phyloP scores from a whole-genome alignment of 2,888 invertebrate genomes.

The Monoplex corrugatus region DNA sequence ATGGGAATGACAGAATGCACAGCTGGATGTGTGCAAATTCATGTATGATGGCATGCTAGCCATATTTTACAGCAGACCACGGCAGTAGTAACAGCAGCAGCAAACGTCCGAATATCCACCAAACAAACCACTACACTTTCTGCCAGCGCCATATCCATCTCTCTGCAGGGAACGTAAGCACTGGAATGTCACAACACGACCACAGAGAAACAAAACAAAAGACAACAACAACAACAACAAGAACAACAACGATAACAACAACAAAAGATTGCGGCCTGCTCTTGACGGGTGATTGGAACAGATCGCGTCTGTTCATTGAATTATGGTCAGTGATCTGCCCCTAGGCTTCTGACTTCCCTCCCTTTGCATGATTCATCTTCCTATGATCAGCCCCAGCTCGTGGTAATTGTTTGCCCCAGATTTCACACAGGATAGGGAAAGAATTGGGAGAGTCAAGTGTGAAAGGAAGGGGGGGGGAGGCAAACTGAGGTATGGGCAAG shows the following conservation, averaged over 20 bases:
- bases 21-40: no score
- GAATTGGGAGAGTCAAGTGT: no score
- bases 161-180: neutral
- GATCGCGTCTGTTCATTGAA: neutral
- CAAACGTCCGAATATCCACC: no score
- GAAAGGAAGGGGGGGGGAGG: neutral
- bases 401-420: neutral
- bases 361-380: conserved; percentile 12
- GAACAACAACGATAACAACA: no score
- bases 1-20: no score
- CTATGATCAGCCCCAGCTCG: neutral
- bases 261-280: neutral
- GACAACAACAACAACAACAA: no score
- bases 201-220: neutral
- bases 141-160: neutral
- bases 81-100: no score
- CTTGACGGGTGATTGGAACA: neutral
- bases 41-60: no score
- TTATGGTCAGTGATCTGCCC: conserved; percentile 29
- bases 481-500: neutral
- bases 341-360: neutral
- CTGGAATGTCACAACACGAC: neutral
- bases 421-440: neutral
- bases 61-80: no score
- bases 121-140: no score